Percentiles rank a stretch among this genome's conserved stretches.
phyloP scores from a whole-genome alignment of 2,888 invertebrate genomes.

The Platyscelio sp. region DNA sequence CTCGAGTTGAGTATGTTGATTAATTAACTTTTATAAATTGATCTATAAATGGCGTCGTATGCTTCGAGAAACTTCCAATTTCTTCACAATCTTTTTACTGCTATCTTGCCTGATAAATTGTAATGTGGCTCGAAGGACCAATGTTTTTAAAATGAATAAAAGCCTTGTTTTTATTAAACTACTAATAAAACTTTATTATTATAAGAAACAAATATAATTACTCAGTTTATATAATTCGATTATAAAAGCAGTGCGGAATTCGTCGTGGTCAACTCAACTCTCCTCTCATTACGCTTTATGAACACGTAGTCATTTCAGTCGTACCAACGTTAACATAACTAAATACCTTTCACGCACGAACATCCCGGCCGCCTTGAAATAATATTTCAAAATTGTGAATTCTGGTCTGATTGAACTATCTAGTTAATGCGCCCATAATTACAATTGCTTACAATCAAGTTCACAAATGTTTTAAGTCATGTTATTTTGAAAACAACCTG shows the following conservation, averaged over 20 bases:
- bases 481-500: too few species aligned
- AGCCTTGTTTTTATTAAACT: not conserved
- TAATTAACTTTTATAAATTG: too few species aligned
- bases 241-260: not conserved
- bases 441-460: too few species aligned
- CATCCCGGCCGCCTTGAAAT: slow-evolving; percentile 24
- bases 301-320: not conserved
- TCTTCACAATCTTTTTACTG: too few species aligned
- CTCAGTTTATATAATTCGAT: not conserved
- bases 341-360: not conserved
- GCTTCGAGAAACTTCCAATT: not conserved
- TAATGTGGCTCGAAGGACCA: not conserved
- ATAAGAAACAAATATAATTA: not conserved
- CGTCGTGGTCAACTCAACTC: not conserved
- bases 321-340: not conserved
- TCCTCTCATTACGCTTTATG: not conserved
- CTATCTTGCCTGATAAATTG: too few species aligned
- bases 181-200: too few species aligned
- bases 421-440: not conserved
- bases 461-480: too few species aligned
- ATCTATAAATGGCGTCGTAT: not conserved
- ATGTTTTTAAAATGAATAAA: not conserved
- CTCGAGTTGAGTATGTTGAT: not conserved
- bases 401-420: not conserved
- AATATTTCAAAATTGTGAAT: not conserved